phyloP scores from a whole-genome alignment of 2,797 vertebrate species.

The Gadopsis marmoratus region DNA sequence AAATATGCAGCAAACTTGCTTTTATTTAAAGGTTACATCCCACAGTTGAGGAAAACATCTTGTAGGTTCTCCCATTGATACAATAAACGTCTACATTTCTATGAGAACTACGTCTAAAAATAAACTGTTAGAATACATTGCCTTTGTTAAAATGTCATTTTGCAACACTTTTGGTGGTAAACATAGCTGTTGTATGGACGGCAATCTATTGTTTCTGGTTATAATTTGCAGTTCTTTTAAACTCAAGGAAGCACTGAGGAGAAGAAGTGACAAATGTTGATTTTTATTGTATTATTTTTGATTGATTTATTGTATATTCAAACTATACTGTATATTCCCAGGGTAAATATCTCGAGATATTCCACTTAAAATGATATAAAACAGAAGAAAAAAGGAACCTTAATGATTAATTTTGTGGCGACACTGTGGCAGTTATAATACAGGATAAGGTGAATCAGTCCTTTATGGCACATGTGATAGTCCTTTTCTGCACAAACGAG shows the following conservation, averaged over 20 bases:
- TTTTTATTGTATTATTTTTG: no score
- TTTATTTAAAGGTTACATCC: neutral
- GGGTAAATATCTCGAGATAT: neutral
- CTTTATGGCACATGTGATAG: neutral
- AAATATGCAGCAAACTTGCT: neutral
- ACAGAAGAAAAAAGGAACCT: neutral
- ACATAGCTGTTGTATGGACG: neutral
- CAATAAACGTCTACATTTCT: neutral
- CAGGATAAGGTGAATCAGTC: neutral
- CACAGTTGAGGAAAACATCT: neutral
- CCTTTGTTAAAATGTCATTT: neutral
- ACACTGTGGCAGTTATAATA: neutral
- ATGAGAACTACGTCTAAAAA: neutral
- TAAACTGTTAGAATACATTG: neutral
- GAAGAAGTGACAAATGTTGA: neutral
- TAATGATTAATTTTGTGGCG: neutral
- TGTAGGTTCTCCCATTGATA: neutral
- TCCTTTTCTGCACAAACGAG: neutral
- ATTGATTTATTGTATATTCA: no score
- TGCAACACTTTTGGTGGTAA: neutral
- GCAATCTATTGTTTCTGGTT: neutral
- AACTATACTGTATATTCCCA: no score
- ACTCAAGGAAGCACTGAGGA: neutral
- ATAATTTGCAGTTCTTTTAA: neutral
- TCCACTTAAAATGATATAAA: neutral